phyloP scores from a whole-genome alignment of 2,113 vertebrate genomes.

The Riparia riparia region DNA sequence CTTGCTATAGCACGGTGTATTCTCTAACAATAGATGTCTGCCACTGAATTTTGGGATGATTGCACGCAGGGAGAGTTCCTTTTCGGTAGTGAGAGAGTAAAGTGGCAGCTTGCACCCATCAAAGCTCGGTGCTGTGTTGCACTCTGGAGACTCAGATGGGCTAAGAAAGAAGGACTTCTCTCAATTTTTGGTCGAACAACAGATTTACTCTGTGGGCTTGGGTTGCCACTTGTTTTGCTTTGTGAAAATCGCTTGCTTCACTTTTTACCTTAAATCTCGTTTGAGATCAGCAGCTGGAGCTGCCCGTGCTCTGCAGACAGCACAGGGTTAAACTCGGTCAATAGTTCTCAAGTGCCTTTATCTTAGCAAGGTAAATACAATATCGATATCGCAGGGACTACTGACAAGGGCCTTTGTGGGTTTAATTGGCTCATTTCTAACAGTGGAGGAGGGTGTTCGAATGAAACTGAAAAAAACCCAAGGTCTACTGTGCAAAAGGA shows the following conservation, averaged over 20 bases:
- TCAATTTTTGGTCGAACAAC: background rate
- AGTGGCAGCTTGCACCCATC: background rate
- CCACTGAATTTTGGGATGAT: background rate
- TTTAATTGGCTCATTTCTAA: constrained; percentile 1
- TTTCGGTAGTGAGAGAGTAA: background rate
- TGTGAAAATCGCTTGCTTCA: background rate
- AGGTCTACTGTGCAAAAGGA: background rate
- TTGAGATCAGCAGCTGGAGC: background rate
- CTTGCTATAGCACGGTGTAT: background rate
- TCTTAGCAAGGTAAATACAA: background rate
- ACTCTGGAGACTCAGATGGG: background rate
- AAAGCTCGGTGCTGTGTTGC: rapidly evolving
- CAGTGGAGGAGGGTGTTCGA: background rate
- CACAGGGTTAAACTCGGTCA: background rate
- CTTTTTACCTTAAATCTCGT: background rate
- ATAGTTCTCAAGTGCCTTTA: background rate
- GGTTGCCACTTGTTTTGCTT: background rate
- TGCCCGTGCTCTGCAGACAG: background rate
- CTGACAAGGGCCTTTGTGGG: background rate
- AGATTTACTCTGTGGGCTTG: background rate
- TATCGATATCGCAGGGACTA: background rate
- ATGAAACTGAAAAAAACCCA: background rate
- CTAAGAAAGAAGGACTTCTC: background rate
- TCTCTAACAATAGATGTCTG: background rate
- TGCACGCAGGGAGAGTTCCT: background rate